A percentile compares a stretch with the other conserved stretches of the same genome.
Evolutionary conservation across 2,113 vertebrate genomes (phyloP).

Genomic region (Triplophysa tibetana): DNA sequence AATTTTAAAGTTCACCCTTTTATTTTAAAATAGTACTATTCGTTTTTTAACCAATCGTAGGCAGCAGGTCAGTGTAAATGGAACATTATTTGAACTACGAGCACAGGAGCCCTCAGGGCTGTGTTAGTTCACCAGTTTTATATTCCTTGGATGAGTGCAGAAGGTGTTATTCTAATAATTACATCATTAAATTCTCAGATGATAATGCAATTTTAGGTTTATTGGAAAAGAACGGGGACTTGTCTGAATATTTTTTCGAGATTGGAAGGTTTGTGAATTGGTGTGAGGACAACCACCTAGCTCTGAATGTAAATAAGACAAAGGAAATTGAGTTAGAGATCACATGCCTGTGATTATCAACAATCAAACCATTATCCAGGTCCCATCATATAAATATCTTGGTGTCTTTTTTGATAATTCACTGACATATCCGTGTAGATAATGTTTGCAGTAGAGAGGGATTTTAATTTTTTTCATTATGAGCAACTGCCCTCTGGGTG

Average conservation of each 20-base stretch:
- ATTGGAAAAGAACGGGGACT: not conserved
- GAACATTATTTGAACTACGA: not conserved
- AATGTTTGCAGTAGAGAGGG: no score
- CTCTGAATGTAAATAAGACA: not conserved
- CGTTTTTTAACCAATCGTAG: not conserved
- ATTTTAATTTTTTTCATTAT: no score
- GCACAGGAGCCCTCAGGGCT: not conserved
- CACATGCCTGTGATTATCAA: not conserved
- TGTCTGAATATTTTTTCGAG: not conserved
- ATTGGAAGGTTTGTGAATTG: not conserved
- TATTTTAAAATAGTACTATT: not conserved
- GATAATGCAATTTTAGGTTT: not conserved
- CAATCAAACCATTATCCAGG: not conserved
- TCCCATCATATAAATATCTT: not conserved
- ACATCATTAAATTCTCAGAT: not conserved
- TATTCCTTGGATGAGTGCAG: not conserved
- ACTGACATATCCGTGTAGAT: not conserved
- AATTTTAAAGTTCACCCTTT: not conserved
- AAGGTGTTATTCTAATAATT: not conserved
- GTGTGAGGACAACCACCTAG: not conserved
- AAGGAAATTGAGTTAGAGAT: not conserved
- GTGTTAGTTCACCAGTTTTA: no score
- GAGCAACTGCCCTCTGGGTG: no score
- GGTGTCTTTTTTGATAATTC: not conserved
- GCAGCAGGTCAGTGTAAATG: conserved; percentile 6